Conservation (phyloP, 53 echinoderm and acorn worm species). For the Arbacia lixula region DNA sequence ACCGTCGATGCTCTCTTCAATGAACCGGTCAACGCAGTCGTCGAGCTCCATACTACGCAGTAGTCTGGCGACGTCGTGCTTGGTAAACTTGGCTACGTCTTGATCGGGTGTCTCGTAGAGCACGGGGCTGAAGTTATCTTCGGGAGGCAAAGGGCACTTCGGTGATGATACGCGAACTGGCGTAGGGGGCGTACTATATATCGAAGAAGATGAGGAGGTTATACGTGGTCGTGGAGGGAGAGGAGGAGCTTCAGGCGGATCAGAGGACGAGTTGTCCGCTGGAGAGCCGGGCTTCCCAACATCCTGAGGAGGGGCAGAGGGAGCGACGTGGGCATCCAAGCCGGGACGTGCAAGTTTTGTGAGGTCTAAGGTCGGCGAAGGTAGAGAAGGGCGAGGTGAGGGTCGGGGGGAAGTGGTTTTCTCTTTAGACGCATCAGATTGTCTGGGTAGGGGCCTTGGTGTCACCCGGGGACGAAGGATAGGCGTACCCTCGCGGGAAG, state of each 20-base stretch:
- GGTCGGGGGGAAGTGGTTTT: too few species aligned
- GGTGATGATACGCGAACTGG: not conserved
- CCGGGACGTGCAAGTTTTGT: too few species aligned
- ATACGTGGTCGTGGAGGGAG: not conserved
- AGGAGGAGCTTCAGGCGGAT: not conserved
- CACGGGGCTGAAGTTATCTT: not conserved
- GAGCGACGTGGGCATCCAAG: too few species aligned
- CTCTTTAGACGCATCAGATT: too few species aligned
- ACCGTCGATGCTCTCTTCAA: slow-evolving; percentile 68
- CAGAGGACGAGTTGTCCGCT: not conserved
- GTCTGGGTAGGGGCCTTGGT: too few species aligned
- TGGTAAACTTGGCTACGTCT: not conserved
- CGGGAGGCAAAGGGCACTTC: not conserved
- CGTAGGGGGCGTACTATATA: not conserved
- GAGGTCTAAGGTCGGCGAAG: too few species aligned
- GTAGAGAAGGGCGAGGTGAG: too few species aligned
- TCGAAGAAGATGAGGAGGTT: not conserved
- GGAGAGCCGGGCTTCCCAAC: not conserved
- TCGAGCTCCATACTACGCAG: slow-evolving; percentile 50
- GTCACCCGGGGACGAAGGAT: too few species aligned
- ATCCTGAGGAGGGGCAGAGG: not conserved
- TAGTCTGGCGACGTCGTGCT: slow-evolving; percentile 62
- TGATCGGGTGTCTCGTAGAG: slow-evolving; percentile 3
- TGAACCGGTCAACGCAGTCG: slow-evolving; percentile 63
- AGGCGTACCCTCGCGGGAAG: too few species aligned